Conservation (phyloP, 2,113 vertebrate genomes). For the Capra hircus region DNA sequence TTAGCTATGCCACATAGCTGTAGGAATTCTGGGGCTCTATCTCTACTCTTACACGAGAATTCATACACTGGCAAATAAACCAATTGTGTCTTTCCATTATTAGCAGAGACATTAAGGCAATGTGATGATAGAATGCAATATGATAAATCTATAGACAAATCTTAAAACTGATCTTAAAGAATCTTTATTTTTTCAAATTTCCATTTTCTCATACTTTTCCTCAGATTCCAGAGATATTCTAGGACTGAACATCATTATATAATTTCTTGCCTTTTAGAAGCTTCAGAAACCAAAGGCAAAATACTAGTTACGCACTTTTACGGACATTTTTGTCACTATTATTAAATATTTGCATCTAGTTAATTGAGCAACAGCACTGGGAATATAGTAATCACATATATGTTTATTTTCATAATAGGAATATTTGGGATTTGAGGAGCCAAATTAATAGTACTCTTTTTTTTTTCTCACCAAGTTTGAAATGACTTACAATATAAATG, state of each 20-base stretch:
- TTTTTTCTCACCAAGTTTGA: neutral
- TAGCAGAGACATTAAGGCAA: neutral
- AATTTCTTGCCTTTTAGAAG: neutral
- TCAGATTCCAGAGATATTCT: neutral
- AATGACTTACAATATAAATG: neutral
- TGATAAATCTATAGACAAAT: neutral
- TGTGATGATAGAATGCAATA: neutral
- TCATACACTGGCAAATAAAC: neutral
- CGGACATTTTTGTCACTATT: neutral
- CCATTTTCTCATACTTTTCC: neutral
- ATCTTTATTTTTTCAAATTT: neutral
- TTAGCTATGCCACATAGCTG: neutral
- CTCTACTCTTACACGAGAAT: neutral
- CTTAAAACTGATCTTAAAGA: neutral
- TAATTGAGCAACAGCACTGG: neutral
- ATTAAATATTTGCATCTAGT: neutral
- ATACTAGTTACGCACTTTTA: neutral
- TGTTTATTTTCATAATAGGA: neutral
- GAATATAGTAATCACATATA: neutral
- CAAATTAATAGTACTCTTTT: neutral
- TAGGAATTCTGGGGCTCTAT: neutral
- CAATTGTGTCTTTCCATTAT: neutral
- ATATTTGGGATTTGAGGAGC: neutral
- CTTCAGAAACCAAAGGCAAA: neutral
- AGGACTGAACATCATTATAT: neutral